These are phyloP conservation scores for Lysiphlebus fabarum DNA, from an alignment of 1,140 invertebrate genomes.

Conservation along the genomic window DNA sequence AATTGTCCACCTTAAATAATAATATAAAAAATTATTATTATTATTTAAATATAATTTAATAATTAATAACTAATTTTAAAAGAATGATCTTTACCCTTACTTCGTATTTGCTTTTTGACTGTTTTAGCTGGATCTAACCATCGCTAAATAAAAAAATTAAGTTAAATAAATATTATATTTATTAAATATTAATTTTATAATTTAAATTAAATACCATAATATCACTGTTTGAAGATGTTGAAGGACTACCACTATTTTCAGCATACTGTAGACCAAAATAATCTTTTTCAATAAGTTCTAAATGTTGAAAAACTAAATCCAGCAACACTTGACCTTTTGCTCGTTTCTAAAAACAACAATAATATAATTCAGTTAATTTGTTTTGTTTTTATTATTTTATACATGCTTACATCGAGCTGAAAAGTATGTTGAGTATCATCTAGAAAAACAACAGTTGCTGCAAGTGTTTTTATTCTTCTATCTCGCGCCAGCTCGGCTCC, in stretches of 20 bases:
- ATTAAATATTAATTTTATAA: no score
- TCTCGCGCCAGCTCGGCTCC: conserved; percentile 84
- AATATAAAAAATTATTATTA: conserved; percentile 22
- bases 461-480: conserved; percentile 77
- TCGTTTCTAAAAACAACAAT: conserved; percentile 71
- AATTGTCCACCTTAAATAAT: conserved; percentile 59
- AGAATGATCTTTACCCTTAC: conserved; percentile 48
- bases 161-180: no score
- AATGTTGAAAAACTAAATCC: conserved; percentile 85
- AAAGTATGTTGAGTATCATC: conserved; percentile 93
- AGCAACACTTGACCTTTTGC: conserved; percentile 86
- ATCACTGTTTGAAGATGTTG: conserved; percentile 59
- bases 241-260: conserved; percentile 62
- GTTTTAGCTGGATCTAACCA: conserved; percentile 88
- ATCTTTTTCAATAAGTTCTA: conserved; percentile 90
- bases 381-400: no score
- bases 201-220: conserved; percentile 61
- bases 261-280: conserved; percentile 93
- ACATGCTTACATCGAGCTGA: conserved; percentile 93
- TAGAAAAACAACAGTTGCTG: conserved; percentile 86
- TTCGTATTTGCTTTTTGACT: conserved; percentile 83
- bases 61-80: conserved; percentile 3
- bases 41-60: conserved; percentile 16
- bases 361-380: conserved; percentile 25
- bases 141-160: conserved; percentile 75